A percentile compares a stretch with the other conserved stretches of the same genome.
Evolutionary conservation across 35 echinoderm and acorn worm genomes (phyloP).

Genomic region (Ptychodera flava): DNA sequence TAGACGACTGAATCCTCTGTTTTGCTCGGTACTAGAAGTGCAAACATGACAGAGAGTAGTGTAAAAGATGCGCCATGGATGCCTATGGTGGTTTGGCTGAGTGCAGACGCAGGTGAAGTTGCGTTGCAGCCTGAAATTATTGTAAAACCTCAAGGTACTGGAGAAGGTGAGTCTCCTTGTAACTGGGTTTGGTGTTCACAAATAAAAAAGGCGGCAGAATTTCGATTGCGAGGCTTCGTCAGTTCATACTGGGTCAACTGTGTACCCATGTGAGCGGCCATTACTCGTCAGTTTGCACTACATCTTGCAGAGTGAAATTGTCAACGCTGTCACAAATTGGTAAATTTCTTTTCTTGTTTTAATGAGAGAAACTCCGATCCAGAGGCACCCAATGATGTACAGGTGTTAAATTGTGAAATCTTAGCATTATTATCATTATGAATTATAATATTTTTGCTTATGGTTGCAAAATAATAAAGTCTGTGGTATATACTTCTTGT

Average conservation of each 20-base stretch:
- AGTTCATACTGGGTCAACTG: not conserved
- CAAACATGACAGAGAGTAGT: not conserved
- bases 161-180: not conserved
- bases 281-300: not conserved
- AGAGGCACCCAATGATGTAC: no score
- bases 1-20: not conserved
- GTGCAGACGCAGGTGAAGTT: not conserved
- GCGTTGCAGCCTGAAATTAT: not conserved
- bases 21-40: not conserved
- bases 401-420: no score
- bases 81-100: not conserved
- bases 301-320: no score
- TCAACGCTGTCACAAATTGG: no score
- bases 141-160: not conserved
- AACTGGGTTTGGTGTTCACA: not conserved
- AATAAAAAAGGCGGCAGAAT: not conserved
- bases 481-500: no score
- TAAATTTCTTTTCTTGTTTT: no score
- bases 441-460: no score
- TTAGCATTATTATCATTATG: no score
- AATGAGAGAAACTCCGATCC: no score
- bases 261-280: not conserved
- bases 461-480: no score
- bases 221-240: not conserved
- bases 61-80: not conserved